Base-by-base conservation (phyloP, 1,140 invertebrate genomes). In the Diorhabda elongata region DNA sequence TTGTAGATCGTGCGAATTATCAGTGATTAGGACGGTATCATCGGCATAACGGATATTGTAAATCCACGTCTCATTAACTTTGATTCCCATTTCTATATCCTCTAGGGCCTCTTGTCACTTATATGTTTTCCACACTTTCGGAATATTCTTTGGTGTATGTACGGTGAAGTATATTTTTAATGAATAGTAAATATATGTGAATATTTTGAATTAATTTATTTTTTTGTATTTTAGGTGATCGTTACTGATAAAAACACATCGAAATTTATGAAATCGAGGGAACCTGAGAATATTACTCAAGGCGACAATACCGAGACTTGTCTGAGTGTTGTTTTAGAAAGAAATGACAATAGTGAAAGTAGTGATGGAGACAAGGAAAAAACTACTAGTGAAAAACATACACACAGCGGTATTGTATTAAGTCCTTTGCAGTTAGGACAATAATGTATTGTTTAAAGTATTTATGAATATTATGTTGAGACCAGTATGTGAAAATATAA, bases 401-500 rank as follows among this genome's bases (percentile, higher is more conserved):
- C 75, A 43, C 81, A 81, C 71, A 81, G 79, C 70, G 82, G 82
- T 63, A 82, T 83, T 47, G 81, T 83, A 65, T 76, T 83, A 66
- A 83, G 82, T 74, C 82, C 82, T 68, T 79, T 82, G 64, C 82
- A 82, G 73, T 74, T 83, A 65, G 79, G 79, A 74, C 82, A 82
- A 77, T 82, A 79, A 79, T 41, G 44, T 44, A 58, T 58, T 64
- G 52, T 65, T 65, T 59, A 26, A 11, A 26, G 6, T 59, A 42
- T 59, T 59, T 59, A 26, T 42, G 26, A 59, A 7, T n/a, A 26
- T 26, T 42, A 42, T 9, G 41, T 42, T 11, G 7, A n/a, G 6
- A 11, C 6, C 42, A 62, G 42, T 62, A 44, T 62, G 44, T 62
- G 43, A 42, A 62, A 11, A 42, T 42, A 42, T 8, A 4, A 8